These are phyloP conservation scores for Pteropus alecto DNA, from an alignment of 2,113 vertebrate genomes.

Conservation along the genomic window DNA sequence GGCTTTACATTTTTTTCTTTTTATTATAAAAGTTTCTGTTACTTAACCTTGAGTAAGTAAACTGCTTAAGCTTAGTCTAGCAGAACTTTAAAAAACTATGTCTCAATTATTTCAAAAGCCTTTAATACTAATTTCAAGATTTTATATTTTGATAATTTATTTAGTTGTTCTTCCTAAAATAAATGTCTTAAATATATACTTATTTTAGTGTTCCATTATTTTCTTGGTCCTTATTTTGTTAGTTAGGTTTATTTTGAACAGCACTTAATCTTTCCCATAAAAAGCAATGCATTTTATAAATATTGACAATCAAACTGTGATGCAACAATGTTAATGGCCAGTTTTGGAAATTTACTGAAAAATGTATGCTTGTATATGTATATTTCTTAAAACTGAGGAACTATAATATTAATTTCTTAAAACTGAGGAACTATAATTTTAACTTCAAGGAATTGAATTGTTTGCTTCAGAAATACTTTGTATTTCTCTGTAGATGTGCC, in stretches of 20 bases:
- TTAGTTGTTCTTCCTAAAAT: conserved; percentile 29
- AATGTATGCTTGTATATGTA: not conserved
- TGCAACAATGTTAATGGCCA: not conserved
- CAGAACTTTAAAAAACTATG: not conserved
- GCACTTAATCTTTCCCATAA: conserved; percentile 9
- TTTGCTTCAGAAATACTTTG: not conserved
- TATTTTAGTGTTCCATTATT: conserved; percentile 37
- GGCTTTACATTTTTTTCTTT: conserved; percentile 23
- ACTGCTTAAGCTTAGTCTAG: conserved; percentile 13
- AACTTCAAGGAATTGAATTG: not conserved
- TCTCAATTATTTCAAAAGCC: conserved; percentile 19
- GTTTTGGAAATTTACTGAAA: conserved; percentile 1
- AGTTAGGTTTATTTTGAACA: conserved; percentile 47
- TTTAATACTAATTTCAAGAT: conserved; percentile 50
- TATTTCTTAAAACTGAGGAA: conserved; percentile 18
- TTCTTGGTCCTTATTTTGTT: conserved; percentile 14
- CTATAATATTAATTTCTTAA: not conserved
- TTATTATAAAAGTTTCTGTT: not conserved
- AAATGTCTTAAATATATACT: conserved; percentile 22
- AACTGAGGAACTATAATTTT: not conserved
- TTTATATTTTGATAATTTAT: not conserved
- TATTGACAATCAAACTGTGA: conserved; percentile 1
- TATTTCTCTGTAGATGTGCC: not conserved
- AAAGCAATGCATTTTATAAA: conserved; percentile 34
- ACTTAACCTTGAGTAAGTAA: not conserved